phyloP scores from a whole-genome alignment of 2,888 invertebrate genomes.

The Caenorhabditis sp. region DNA sequence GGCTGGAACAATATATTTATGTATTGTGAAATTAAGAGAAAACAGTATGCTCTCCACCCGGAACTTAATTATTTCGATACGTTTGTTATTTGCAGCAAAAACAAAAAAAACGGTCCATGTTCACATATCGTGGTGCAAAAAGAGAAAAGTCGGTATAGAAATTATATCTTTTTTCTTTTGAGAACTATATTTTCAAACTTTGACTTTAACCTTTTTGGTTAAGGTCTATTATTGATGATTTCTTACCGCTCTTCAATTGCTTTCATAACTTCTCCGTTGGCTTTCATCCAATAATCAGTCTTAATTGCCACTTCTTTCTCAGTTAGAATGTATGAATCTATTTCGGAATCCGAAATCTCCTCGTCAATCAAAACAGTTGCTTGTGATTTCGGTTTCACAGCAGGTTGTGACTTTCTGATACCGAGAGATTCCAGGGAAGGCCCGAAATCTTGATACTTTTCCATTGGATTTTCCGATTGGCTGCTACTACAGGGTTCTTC shows the following conservation, averaged over 20 bases:
- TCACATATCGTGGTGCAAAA: too few relatives aligned
- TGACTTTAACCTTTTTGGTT: too few relatives aligned
- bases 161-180: too few relatives aligned
- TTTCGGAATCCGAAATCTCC: constrained; percentile 86
- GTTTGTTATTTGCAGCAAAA: not conserved
- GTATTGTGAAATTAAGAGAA: constrained; percentile 3
- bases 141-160: too few relatives aligned
- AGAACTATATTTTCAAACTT: too few relatives aligned
- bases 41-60: not conserved
- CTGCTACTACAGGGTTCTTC: constrained; percentile 16
- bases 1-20: constrained; percentile 12
- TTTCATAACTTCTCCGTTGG: constrained; percentile 86
- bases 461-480: not conserved
- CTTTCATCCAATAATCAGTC: constrained; percentile 84
- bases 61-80: not conserved
- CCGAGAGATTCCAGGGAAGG: constrained; percentile 66
- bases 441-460: constrained; percentile 38
- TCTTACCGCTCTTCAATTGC: constrained; percentile 82
- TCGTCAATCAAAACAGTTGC: constrained; percentile 72
- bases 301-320: constrained; percentile 81
- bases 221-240: too few relatives aligned
- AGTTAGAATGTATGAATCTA: constrained; percentile 76
- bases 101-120: too few relatives aligned
- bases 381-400: constrained; percentile 10
- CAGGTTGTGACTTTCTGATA: constrained; percentile 21